Base-by-base conservation (phyloP, 1,140 invertebrate species). In the Drosophila willistoni region DNA sequence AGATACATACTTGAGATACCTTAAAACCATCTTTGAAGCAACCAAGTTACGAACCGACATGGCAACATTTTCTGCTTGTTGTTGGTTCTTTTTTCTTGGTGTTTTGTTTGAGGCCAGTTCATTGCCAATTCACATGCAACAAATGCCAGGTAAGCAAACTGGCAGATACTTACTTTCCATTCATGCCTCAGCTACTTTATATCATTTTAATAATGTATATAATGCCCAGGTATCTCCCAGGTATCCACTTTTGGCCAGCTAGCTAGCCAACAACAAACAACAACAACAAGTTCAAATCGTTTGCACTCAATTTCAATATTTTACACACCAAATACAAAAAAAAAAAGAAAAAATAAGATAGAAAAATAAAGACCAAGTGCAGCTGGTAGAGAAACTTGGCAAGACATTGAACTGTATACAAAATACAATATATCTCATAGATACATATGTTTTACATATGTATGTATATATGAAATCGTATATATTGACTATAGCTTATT, bases 291-390 rank as follows among this genome's bases (percentile, higher is more conserved):
- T 83, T 89, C 83, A 77, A 86, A 83, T 87, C 89, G 83, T 87
- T 87, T 87, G 83, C 83, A 87, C 83, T 87, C 84, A 86, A 86
- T 86, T 86, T 87, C 83, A 87, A 87, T 87, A 87, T 89, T 87
- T 89, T 87, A 89, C 73, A 82, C 56, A 73, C 82, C 62, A 62
- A 47, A n/a, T n/a, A n/a, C n/a, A n/a, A 9, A 77, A 29, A 39
- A 9, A 39, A 39, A 56, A 77, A 66, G 62, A 56, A 73, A 66
- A 59, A 22, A 56, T 14, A 59, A 64, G 63, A 22, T 54, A 55
- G 51, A 33, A 55, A 55, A 63, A 22, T 22, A 22, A 55, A 42
- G 17, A 25, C 22, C 63, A 75, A 44, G 47, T 73, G 81, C 73
- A 73, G 70, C 74, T 73, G 77, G 19, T 63, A 33, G 61, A 64